phyloP scores from a whole-genome alignment of 1,140 invertebrate genomes.

The Ctenoplectra terminalis region DNA sequence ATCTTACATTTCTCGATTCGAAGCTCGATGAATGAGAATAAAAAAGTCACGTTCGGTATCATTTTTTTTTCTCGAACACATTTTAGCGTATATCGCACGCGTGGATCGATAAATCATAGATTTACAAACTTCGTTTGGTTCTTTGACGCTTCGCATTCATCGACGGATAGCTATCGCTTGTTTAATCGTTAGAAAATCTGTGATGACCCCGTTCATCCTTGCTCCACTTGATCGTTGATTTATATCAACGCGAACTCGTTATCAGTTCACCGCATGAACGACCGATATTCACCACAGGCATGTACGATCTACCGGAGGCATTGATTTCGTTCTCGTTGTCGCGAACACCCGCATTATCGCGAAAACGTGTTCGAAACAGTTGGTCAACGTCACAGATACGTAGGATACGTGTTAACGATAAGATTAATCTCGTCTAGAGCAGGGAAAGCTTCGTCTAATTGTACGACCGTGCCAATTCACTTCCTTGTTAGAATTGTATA shows the following conservation, averaged over 20 bases:
- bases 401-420: slow-evolving; percentile 18
- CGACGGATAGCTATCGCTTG: not conserved
- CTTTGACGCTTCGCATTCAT: not conserved
- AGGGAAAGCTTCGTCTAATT: not conserved
- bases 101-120: not conserved
- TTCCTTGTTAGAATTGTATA: not conserved
- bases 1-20: too few relatives aligned
- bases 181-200: not conserved
- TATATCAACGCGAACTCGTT: slow-evolving; percentile 8
- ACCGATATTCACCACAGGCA: slow-evolving; percentile 8
- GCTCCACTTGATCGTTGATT: slow-evolving; percentile 16
- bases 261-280: slow-evolving; percentile 14
- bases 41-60: too few relatives aligned
- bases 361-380: slow-evolving; percentile 25
- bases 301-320: not conserved
- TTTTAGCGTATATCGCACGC: too few relatives aligned
- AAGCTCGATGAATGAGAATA: too few relatives aligned
- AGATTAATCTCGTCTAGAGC: not conserved
- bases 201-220: not conserved
- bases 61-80: too few relatives aligned
- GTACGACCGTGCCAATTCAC: not conserved
- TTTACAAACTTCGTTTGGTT: not conserved
- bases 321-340: slow-evolving; percentile 31
- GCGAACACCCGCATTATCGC: slow-evolving; percentile 45
- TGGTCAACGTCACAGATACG: slow-evolving; percentile 14